Conservation (phyloP, 2,797 vertebrate species). For the Acipenser oxyrinchus region DNA sequence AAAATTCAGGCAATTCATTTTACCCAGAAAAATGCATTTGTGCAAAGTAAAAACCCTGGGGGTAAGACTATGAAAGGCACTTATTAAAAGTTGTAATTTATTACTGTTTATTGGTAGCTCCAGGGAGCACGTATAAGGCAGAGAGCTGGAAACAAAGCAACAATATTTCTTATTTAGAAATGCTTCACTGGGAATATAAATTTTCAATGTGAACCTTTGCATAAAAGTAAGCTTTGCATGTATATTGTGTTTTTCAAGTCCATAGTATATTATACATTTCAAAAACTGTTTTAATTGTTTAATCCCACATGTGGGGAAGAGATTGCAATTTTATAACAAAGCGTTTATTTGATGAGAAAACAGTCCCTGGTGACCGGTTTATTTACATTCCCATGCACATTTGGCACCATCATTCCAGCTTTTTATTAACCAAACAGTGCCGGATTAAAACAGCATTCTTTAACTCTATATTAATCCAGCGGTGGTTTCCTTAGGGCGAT, state of each 20-base stretch:
- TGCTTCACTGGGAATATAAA: conserved; percentile 36
- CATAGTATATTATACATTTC: background rate
- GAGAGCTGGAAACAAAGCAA: conserved; percentile 44
- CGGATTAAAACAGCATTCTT: too few species aligned
- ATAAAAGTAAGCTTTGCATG: conserved; percentile 24
- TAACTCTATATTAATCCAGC: too few species aligned
- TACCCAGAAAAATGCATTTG: conserved; percentile 45
- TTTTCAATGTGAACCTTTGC: conserved; percentile 35
- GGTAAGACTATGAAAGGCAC: conserved; percentile 37
- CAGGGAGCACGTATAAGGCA: conserved; percentile 37
- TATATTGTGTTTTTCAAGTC: conserved; percentile 11
- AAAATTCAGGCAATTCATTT: conserved; percentile 14
- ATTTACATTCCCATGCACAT: too few species aligned
- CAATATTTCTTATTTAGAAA: conserved; percentile 40
- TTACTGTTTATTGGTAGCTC: conserved; percentile 62
- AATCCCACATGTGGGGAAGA: background rate
- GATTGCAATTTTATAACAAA: background rate
- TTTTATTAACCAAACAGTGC: too few species aligned
- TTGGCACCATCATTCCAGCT: too few species aligned
- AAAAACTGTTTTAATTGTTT: background rate
- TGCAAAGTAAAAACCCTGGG: conserved; percentile 44
- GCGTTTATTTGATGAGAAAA: too few species aligned
- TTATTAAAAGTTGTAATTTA: conserved; percentile 65
- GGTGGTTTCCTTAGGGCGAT: too few species aligned
- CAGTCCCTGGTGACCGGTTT: too few species aligned